Evolutionary conservation across 2,797 vertebrate genomes (phyloP).

Genomic region (Sebastes vulpes): DNA sequence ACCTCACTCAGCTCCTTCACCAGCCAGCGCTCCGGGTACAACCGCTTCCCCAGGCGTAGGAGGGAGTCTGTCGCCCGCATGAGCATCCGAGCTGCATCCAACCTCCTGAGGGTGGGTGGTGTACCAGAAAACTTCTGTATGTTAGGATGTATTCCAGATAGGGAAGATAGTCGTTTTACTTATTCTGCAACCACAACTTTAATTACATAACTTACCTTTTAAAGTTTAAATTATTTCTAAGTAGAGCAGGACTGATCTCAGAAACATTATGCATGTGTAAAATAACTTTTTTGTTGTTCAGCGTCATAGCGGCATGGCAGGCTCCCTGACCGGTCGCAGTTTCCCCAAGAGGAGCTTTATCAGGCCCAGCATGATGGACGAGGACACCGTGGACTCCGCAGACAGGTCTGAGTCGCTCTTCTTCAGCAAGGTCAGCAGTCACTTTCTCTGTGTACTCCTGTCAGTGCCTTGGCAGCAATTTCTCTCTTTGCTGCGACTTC

Average conservation of each 20-base stretch:
- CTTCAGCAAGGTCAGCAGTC: constrained; percentile 93
- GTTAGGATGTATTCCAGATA: neutral
- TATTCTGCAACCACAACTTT: neutral
- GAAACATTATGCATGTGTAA: neutral
- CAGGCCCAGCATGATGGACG: constrained; percentile 92
- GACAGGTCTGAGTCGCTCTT: constrained; percentile 91
- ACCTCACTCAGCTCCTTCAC: constrained; percentile 92
- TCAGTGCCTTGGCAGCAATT: neutral
- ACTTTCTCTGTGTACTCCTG: accelerated
- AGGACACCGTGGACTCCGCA: constrained; percentile 90
- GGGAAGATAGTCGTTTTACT: neutral
- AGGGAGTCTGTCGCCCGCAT: constrained; percentile 95
- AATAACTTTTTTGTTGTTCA: constrained; percentile 43
- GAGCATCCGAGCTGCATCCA: constrained; percentile 94
- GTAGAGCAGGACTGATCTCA: neutral
- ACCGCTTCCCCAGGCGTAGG: constrained; percentile 89
- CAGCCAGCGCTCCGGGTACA: constrained; percentile 89
- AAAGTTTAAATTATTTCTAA: neutral
- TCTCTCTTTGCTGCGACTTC: neutral
- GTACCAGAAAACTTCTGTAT: neutral
- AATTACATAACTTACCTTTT: neutral
- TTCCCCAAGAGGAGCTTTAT: constrained; percentile 90
- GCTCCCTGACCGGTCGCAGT: constrained; percentile 78
- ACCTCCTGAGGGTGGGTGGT: constrained; percentile 88
- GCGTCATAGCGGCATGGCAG: constrained; percentile 90